Conservation (phyloP, 2,888 invertebrate species). For the Cosmia pyralina region DNA sequence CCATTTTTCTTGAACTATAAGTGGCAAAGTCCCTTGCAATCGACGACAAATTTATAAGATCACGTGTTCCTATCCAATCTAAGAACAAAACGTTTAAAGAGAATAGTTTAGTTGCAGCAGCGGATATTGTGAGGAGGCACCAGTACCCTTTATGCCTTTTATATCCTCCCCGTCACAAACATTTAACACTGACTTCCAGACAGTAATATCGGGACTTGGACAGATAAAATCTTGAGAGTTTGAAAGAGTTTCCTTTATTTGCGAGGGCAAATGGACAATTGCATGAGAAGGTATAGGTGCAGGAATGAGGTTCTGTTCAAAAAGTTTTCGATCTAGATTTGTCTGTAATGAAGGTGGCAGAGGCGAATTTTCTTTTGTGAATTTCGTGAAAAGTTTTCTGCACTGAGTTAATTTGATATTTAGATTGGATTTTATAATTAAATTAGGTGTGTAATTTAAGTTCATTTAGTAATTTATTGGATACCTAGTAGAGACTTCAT, state of each 20-base stretch:
- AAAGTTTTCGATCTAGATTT: conserved; percentile 63
- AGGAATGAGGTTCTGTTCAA: conserved; percentile 60
- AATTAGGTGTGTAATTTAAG: background rate
- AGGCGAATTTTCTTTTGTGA: conserved; percentile 47
- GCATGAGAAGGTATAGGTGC: conserved; percentile 65
- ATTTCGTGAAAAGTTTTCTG: conserved; percentile 30
- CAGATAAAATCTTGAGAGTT: conserved; percentile 76
- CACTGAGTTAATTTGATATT: conserved; percentile 28
- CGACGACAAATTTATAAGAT: conserved; percentile 63
- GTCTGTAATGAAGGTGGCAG: conserved; percentile 55
- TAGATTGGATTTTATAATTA: conserved; percentile 27
- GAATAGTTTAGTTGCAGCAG: conserved; percentile 70
- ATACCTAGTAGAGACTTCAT: background rate
- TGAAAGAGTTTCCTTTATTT: conserved; percentile 69
- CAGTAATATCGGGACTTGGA: conserved; percentile 77
- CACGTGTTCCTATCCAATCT: conserved; percentile 66
- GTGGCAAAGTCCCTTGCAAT: conserved; percentile 18
- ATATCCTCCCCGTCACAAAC: conserved; percentile 75
- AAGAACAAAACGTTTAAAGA: conserved; percentile 66
- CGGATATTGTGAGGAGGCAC: conserved; percentile 72
- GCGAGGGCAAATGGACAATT: conserved; percentile 68
- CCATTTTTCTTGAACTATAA: background rate
- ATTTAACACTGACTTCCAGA: conserved; percentile 82
- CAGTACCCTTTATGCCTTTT: conserved; percentile 72
- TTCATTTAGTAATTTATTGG: background rate